A percentile compares a stretch with the other conserved stretches of the same genome.
phyloP scores from a whole-genome alignment of 2,888 invertebrate genomes.

The Cephalotes varians region DNA sequence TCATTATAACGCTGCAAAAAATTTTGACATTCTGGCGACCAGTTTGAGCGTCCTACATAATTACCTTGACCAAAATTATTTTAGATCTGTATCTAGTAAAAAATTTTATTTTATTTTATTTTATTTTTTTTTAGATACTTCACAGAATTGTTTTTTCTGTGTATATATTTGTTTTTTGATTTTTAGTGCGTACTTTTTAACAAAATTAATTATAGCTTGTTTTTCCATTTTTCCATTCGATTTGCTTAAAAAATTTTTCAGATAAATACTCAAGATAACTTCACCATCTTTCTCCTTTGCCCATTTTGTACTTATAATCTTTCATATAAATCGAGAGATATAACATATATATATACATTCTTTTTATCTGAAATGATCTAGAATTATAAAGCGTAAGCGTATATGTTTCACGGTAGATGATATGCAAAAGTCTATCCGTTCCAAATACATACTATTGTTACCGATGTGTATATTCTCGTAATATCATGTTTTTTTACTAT shows the following conservation, averaged over 20 bases:
- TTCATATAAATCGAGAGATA: not conserved
- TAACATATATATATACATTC: not conserved
- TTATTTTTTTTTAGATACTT: too few species aligned
- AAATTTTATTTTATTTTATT: too few species aligned
- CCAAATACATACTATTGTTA: conserved; percentile 12
- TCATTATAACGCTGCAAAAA: too few species aligned
- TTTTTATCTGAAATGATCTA: not conserved
- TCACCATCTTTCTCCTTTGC: not conserved
- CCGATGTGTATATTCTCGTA: not conserved
- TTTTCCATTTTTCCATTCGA: not conserved
- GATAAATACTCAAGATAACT: not conserved
- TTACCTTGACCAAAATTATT: too few species aligned
- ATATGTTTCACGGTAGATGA: not conserved
- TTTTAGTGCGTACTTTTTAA: not conserved
- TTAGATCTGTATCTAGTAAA: too few species aligned
- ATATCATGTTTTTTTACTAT: not conserved
- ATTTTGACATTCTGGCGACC: too few species aligned
- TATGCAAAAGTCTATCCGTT: conserved; percentile 8
- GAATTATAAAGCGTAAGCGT: not conserved
- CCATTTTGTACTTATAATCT: not conserved
- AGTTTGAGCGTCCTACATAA: too few species aligned
- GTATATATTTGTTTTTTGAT: not conserved
- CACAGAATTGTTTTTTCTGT: too few species aligned
- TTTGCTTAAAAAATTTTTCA: not conserved
- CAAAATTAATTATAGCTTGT: not conserved